A percentile compares a stretch with the other conserved stretches of the same genome.
phyloP scores from a whole-genome alignment of 1,140 invertebrate species.

The Drepana arcuata region DNA sequence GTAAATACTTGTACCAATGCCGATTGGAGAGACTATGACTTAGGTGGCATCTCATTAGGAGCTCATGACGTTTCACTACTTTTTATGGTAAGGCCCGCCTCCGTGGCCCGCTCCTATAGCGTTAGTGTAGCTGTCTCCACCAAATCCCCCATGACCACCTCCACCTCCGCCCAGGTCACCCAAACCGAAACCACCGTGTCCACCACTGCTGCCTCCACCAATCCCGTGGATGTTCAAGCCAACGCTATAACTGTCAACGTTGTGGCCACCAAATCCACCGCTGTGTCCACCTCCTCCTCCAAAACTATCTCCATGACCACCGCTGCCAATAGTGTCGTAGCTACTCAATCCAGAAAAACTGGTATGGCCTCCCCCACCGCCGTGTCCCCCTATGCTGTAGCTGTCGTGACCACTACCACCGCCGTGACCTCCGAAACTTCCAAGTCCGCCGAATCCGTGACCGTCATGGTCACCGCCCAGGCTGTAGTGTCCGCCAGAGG shows the following conservation, averaged over 20 bases:
- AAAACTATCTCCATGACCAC: constrained; percentile 17
- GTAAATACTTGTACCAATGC: too few relatives aligned
- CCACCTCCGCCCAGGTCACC: constrained; percentile 25
- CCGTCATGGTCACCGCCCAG: background rate
- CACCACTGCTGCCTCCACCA: background rate
- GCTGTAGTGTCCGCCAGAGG: background rate
- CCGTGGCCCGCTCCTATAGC: constrained; percentile 44
- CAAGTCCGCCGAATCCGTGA: constrained; percentile 7
- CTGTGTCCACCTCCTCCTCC: constrained; percentile 21
- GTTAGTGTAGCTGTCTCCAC: constrained; percentile 49
- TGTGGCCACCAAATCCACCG: constrained; percentile 30
- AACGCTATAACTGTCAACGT: constrained; percentile 6
- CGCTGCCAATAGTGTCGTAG: constrained; percentile 10
- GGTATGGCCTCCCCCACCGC: constrained; percentile 13
- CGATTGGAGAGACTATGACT: constrained; percentile 54
- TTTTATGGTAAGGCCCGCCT: constrained; percentile 57
- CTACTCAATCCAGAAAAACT: constrained; percentile 6
- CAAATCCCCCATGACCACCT: constrained; percentile 26
- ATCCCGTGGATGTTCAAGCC: too few relatives aligned
- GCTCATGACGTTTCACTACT: constrained; percentile 24
- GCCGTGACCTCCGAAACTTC: constrained; percentile 14
- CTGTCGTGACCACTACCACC: constrained; percentile 10
- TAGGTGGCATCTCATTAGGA: constrained; percentile 34
- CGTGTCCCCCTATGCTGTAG: constrained; percentile 9
- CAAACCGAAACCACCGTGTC: background rate